phyloP scores from a whole-genome alignment of 2,797 vertebrate species.

The Ambastaia sidthimunki region DNA sequence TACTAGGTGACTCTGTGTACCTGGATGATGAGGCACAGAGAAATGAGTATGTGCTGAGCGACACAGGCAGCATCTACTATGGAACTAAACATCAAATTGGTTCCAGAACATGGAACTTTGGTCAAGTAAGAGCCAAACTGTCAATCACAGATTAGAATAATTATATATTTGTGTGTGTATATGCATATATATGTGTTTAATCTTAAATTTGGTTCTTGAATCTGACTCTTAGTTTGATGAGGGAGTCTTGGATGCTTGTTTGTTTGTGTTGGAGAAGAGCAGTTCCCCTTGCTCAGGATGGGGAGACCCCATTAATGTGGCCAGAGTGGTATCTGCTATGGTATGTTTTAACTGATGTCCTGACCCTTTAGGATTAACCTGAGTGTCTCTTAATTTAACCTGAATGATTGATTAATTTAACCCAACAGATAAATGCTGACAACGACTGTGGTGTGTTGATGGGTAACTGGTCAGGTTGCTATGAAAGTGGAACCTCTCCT shows the following conservation, averaged over 20 bases:
- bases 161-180: neutral
- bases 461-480: conserved; percentile 88
- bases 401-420: too few species aligned
- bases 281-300: conserved; percentile 78
- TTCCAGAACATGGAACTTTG: conserved; percentile 85
- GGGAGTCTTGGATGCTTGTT: conserved; percentile 79
- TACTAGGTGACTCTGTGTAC: conserved; percentile 82
- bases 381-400: too few species aligned
- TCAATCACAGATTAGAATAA: too few species aligned
- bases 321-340: conserved; percentile 85
- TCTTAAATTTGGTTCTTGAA: too few species aligned
- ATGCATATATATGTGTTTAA: too few species aligned
- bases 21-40: conserved; percentile 81
- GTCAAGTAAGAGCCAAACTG: conserved; percentile 77
- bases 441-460: conserved; percentile 85
- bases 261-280: conserved; percentile 84
- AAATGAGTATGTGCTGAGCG: conserved; percentile 86
- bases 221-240: conserved; percentile 78
- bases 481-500: conserved; percentile 80
- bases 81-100: conserved; percentile 86
- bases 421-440: conserved; percentile 81
- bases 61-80: conserved; percentile 84
- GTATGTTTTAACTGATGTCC: conserved; percentile 62
- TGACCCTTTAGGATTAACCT: too few species aligned
- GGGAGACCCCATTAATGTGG: conserved; percentile 82